Base-by-base conservation (phyloP, 2,113 vertebrate genomes). In the Lycocorax pyrrhopterus region DNA sequence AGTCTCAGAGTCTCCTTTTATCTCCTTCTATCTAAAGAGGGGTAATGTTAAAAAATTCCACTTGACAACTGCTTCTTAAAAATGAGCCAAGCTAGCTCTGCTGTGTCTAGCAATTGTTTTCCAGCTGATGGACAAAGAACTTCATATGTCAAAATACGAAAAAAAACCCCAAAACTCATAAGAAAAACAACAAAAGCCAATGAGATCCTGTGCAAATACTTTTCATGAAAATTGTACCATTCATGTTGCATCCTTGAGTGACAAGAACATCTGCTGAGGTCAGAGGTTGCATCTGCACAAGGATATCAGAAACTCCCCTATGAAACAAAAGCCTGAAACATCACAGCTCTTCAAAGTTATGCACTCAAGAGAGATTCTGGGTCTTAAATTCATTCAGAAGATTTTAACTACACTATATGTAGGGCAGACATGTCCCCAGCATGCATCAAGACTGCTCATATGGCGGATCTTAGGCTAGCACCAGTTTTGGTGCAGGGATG, bases 201-300 rank as follows among this genome's bases (percentile, higher is more conserved):
- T 33, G 9, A 60, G 12, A 16, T 73, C 26, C 23, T 29, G 9
- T 22, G 13, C 5, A 68, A 92, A 64, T 46, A 72, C 52, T 77
- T 69, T 92, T 81, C 53, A 35, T 3, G 4, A 83, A 29, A 68
- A 64, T 29, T 72, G 10, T 32, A 29, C 18, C 56, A 8, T 46
- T 89, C 32, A 27, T 0, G 0, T 51, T 43, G 23, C 84, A 82
- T 78, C 30, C 46, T 81, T 4, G 1, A 49, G 47, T 2, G 0
- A 49, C 9, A 64, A 46, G 8, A 60, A n/a, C 32, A 75, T 16
- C 27, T 4, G 9, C 21, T 63, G 35, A 76, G 8, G 60, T 35
- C 59, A 73, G 51, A 73, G 8, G 44, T 55, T 75, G 53, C 25
- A 64, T 39, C 35, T 75, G 32, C 66, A 82, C n/a, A 52, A 56